Percentiles rank a stretch among this genome's conserved stretches.
These are phyloP conservation scores for Carassius carassius DNA, from an alignment of 2,113 vertebrate species.

Conservation along the genomic window DNA sequence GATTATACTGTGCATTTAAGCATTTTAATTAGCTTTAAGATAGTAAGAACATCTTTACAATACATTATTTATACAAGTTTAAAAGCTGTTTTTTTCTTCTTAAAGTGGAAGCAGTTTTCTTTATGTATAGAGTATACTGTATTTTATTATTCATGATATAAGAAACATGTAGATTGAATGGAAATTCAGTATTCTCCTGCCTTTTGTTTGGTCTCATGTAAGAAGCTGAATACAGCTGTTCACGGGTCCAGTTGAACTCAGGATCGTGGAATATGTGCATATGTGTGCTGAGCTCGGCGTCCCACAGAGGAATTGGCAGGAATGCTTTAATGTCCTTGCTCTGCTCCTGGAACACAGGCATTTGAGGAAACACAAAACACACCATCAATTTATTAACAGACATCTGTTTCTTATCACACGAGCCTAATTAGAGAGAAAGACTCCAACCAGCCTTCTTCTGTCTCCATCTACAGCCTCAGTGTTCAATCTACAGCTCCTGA, in stretches of 20 bases:
- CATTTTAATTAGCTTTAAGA: background rate
- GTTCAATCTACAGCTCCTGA: background rate
- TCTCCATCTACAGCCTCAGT: background rate
- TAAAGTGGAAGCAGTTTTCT: background rate
- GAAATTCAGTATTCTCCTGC: background rate
- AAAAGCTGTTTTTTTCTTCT: background rate
- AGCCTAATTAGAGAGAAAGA: slow-evolving; percentile 67
- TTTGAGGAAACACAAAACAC: slow-evolving; percentile 67
- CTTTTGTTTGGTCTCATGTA: slow-evolving; percentile 1
- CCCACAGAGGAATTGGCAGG: slow-evolving; percentile 44
- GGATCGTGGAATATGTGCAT: slow-evolving; percentile 39
- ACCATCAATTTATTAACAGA: slow-evolving; percentile 70
- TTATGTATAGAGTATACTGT: background rate
- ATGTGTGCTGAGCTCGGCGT: slow-evolving; percentile 21
- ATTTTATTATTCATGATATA: background rate
- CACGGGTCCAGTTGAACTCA: slow-evolving; percentile 8
- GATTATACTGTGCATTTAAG: background rate
- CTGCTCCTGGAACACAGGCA: slow-evolving; percentile 59
- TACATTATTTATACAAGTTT: background rate
- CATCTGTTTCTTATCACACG: slow-evolving; percentile 72
- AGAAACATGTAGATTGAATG: background rate
- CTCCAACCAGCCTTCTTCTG: background rate
- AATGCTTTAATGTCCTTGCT: slow-evolving; percentile 70
- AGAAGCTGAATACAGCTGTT: slow-evolving; percentile 19
- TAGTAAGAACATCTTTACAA: background rate